phyloP scores from a whole-genome alignment of 2,797 vertebrate species.

The Pempheris klunzingeri region DNA sequence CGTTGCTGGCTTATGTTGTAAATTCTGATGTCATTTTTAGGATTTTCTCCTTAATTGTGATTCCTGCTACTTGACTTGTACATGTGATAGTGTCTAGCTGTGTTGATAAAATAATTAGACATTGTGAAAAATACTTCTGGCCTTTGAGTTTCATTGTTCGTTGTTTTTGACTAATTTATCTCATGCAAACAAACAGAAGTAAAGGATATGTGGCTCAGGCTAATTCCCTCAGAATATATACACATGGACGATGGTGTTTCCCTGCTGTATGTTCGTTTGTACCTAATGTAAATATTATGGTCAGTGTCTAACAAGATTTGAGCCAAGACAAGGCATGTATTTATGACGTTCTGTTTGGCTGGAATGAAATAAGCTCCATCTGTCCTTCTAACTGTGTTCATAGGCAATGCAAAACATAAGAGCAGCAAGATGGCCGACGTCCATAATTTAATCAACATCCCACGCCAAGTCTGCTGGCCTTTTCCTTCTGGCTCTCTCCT shows the following conservation, averaged over 20 bases:
- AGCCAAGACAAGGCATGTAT: conserved; percentile 2
- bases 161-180: background rate
- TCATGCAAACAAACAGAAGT: background rate
- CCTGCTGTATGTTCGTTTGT: background rate
- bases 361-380: conserved; percentile 42
- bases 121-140: background rate
- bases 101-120: background rate
- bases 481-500: conserved; percentile 14
- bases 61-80: background rate
- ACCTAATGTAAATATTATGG: conserved; percentile 31
- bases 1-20: background rate
- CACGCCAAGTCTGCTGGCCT: conserved; percentile 3
- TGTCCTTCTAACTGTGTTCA: conserved; percentile 41
- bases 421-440: conserved; percentile 41
- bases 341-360: background rate
- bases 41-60: background rate
- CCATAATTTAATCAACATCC: conserved; percentile 53
- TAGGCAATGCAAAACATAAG: conserved; percentile 42
- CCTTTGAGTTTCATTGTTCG: background rate
- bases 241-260: background rate
- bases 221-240: background rate
- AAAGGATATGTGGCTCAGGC: background rate
- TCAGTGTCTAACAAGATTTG: conserved; percentile 4
- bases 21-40: background rate
- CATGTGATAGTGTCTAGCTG: background rate